A percentile compares a stretch with the other conserved stretches of the same genome.
These are phyloP conservation scores for Montifringilla adamsi DNA, from an alignment of 2,113 vertebrate species.

Conservation along the genomic window DNA sequence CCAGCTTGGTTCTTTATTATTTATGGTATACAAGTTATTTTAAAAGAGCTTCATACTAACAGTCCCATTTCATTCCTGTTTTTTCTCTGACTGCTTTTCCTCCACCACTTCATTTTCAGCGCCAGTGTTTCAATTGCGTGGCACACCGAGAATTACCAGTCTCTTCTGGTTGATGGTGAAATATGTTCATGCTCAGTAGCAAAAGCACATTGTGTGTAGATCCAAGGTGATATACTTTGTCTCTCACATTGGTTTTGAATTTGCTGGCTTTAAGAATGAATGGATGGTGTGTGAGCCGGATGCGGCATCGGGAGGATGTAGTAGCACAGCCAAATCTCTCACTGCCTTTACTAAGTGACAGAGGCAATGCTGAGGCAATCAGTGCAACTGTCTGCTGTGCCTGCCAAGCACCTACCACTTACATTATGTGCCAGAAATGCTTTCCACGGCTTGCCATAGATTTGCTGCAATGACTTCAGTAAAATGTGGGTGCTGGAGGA, in stretches of 20 bases:
- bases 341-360: not conserved
- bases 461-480: not conserved
- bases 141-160: not conserved
- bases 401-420: not conserved
- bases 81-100: not conserved
- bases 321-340: not conserved
- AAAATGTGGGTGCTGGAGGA: not conserved
- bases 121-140: not conserved
- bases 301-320: not conserved
- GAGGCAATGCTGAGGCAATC: not conserved
- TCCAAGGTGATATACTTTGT: not conserved
- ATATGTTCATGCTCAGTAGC: not conserved
- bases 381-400: not conserved
- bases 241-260: not conserved
- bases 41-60: not conserved
- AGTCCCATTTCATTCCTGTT: not conserved
- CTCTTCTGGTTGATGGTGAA: not conserved
- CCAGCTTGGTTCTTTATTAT: not conserved
- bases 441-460: not conserved
- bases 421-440: not conserved
- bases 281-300: fast-evolving
- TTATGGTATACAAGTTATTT: not conserved
- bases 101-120: not conserved
- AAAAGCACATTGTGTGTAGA: not conserved
- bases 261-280: not conserved